Evolutionary conservation across 2,888 invertebrate species (phyloP).

Genomic region (Eristalis arbustorum): DNA sequence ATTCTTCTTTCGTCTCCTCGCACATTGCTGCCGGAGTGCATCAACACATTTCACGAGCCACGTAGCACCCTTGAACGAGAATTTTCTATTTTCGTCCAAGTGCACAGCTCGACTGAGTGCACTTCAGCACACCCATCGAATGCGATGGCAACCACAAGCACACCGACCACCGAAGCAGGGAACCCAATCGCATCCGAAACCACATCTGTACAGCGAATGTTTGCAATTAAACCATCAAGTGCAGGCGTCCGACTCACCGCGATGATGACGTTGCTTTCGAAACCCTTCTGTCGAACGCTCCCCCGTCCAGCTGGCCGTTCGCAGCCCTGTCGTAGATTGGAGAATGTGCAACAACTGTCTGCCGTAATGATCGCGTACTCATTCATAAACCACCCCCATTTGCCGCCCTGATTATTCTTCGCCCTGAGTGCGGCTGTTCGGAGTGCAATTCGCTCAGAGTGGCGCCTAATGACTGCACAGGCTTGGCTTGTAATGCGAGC

Average conservation of each 20-base stretch:
- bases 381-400: conserved; percentile 1
- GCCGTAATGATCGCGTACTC: conserved; percentile 27
- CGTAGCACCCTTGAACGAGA: background rate
- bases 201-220: conserved; percentile 52
- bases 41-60: background rate
- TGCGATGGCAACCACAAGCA: background rate
- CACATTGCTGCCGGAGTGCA: background rate
- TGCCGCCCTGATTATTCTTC: background rate
- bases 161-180: background rate
- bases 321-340: conserved; percentile 18
- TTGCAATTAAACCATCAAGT: conserved; percentile 62
- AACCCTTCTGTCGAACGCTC: background rate
- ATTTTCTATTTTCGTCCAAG: background rate
- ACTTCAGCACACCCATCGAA: background rate
- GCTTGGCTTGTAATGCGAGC: background rate
- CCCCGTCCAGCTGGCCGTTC: conserved; percentile 16
- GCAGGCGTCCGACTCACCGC: conserved; percentile 14
- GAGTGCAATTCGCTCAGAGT: background rate
- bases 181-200: conserved; percentile 19
- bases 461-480: background rate
- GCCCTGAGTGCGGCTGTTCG: background rate
- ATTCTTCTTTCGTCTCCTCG: background rate
- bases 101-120: background rate
- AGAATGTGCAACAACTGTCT: conserved; percentile 43
- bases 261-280: background rate